Evolutionary conservation across 2,888 invertebrate species (phyloP), one percentile per base, ranked within the genome.

Genomic region (Dermolepida albohirtum): DNA sequence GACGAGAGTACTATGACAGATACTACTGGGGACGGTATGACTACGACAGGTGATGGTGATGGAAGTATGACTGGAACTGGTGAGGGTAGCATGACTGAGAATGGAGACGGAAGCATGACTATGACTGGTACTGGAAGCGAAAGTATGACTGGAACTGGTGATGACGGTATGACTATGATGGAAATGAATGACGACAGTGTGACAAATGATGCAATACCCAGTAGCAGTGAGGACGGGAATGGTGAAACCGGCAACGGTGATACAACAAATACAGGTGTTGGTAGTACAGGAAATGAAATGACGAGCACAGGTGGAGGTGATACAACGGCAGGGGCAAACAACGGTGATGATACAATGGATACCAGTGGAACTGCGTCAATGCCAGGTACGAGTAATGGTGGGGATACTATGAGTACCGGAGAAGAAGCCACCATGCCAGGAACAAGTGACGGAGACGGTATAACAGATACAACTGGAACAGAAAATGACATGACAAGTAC

Each of bases 261-360:
- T 78, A 81, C 68, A 85, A 86, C 73, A 83, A 85, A 67, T 54
- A 67, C 55, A 16, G 57, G 67, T 57, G 49, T 11, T 55, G 54
- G 44, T 14, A 10, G 34, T 8, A 34, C 11, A 44, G 66, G 66
- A 12, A 47, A 39, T 11, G 71, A 65, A 10, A 54, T 79, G 81
- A 0, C 50, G n/a, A 40, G 8, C 11, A 64, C 64, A 50, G 22
- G 80, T 85, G 1, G 86, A 86, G 22, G 86, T 85, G 51, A 81
- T 83, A 64, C 29, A n/a, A 8, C 85, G 86, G 11, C 81, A 84
- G 67, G 85, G 82, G 74, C 81, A 84, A 29, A 70, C 72, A 78
- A 44, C 78, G 81, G 68, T 85, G 86, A 73, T 83, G 85, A 67
- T 51, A 67, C n/a, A n/a, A n/a, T 52, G 17, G 55, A 67, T 64